These are phyloP conservation scores for Irena cyanogastra DNA, from an alignment of 2,113 vertebrate genomes.

Conservation along the genomic window DNA sequence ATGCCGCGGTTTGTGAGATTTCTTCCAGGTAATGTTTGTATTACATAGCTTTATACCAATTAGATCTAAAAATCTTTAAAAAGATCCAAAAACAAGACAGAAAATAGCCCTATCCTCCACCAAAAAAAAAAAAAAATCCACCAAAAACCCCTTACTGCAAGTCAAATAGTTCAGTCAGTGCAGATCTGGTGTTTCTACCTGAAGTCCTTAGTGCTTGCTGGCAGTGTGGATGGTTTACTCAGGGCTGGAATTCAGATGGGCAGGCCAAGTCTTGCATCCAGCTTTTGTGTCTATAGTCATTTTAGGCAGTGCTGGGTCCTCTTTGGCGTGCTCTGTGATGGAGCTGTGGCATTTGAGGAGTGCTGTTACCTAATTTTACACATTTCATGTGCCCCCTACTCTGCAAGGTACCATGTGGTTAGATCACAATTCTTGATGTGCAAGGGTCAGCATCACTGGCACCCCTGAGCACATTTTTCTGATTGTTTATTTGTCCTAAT, in stretches of 20 bases:
- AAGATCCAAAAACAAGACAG: background rate
- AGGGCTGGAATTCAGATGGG: background rate
- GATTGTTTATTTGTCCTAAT: background rate
- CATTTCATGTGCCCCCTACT: background rate
- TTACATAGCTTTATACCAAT: background rate
- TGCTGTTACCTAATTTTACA: background rate
- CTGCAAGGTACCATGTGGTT: background rate
- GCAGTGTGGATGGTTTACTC: background rate
- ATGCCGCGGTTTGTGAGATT: slow-evolving; percentile 97
- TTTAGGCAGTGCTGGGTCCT: background rate
- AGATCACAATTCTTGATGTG: background rate
- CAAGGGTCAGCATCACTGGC: background rate
- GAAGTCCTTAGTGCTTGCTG: background rate
- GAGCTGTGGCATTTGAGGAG: background rate
- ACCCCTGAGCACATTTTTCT: background rate
- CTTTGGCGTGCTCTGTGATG: accelerated
- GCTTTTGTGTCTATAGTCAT: background rate
- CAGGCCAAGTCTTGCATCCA: background rate
- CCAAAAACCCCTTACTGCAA: background rate
- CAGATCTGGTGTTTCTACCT: background rate
- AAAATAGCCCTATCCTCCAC: background rate
- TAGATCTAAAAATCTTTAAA: background rate
- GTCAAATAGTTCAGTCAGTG: background rate
- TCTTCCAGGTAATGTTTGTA: slow-evolving; percentile 83
- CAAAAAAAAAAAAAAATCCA: too few relatives aligned